Percentiles rank a stretch among this genome's conserved stretches.
Evolutionary conservation across 1,140 invertebrate genomes (phyloP).

Genomic region (Eumeta japonica): DNA sequence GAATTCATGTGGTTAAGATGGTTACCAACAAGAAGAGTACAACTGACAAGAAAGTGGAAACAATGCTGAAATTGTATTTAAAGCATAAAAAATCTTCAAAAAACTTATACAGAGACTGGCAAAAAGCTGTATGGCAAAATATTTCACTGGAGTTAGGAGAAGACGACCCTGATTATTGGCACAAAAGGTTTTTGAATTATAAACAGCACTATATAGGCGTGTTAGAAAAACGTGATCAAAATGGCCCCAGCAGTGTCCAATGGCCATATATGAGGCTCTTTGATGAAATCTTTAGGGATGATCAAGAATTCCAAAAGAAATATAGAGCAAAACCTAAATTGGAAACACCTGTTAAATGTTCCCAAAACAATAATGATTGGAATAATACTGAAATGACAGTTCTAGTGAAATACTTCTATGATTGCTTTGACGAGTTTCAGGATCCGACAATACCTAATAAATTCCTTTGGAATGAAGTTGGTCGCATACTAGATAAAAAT

Average conservation of each 20-base stretch:
- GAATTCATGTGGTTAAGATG: slow-evolving; percentile 24
- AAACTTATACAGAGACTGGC: slow-evolving; percentile 20
- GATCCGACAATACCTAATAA: slow-evolving; percentile 36
- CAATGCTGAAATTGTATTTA: slow-evolving; percentile 38
- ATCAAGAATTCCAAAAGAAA: slow-evolving; percentile 35
- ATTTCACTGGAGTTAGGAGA: slow-evolving; percentile 36
- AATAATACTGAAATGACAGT: slow-evolving; percentile 30
- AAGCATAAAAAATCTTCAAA: slow-evolving; percentile 23
- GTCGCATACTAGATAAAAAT: slow-evolving; percentile 32
- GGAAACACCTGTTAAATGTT: background rate
- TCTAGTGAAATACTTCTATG: slow-evolving; percentile 41
- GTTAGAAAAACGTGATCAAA: slow-evolving; percentile 25
- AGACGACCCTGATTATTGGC: slow-evolving; percentile 39
- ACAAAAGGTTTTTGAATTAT: slow-evolving; percentile 43
- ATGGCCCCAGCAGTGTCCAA: slow-evolving; percentile 21
- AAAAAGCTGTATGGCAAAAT: slow-evolving; percentile 30
- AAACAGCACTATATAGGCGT: slow-evolving; percentile 45
- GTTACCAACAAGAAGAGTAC: slow-evolving; percentile 8
- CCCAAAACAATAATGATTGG: slow-evolving; percentile 17
- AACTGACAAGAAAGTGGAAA: slow-evolving; percentile 29
- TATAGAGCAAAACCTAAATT: slow-evolving; percentile 8
- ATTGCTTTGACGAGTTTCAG: slow-evolving; percentile 43
- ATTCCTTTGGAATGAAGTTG: slow-evolving; percentile 46
- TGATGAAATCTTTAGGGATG: slow-evolving; percentile 39
- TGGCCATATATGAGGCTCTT: slow-evolving; percentile 44